Percentiles rank a stretch among this genome's conserved stretches.
Evolutionary conservation across 2,888 invertebrate genomes (phyloP).

Genomic region (Dicyrtoma fusca): DNA sequence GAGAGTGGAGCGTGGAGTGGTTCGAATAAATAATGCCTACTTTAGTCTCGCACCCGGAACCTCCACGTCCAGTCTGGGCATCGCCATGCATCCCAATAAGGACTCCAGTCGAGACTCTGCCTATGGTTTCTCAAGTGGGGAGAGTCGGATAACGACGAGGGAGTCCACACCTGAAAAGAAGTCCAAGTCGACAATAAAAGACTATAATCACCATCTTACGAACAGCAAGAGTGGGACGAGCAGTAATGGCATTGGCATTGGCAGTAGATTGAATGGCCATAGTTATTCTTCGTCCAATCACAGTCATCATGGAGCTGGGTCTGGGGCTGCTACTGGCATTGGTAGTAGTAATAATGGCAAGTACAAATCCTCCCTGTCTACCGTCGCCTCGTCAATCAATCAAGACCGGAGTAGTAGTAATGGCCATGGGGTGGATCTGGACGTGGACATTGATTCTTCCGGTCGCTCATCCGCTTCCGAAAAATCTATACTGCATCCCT

Average conservation of each 20-base stretch:
- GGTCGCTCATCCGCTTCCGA: slow-evolving; percentile 26
- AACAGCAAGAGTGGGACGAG: neutral
- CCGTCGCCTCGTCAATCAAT: slow-evolving; percentile 47
- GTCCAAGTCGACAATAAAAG: too few species aligned
- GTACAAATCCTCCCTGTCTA: slow-evolving; percentile 48
- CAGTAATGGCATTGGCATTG: neutral
- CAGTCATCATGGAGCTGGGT: too few species aligned
- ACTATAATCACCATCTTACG: neutral
- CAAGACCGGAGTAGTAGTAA: slow-evolving; percentile 33
- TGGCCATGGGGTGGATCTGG: too few species aligned
- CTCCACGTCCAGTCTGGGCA: slow-evolving; percentile 1
- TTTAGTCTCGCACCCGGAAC: slow-evolving; percentile 18
- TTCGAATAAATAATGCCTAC: slow-evolving; percentile 37
- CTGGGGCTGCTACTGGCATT: too few species aligned
- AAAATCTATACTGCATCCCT: slow-evolving; percentile 19
- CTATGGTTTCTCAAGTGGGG: slow-evolving; percentile 58
- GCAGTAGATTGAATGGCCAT: too few species aligned
- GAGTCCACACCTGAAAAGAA: slow-evolving; percentile 55
- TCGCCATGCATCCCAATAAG: slow-evolving; percentile 39
- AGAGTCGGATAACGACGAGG: slow-evolving; percentile 58
- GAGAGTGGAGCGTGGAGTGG: slow-evolving; percentile 27
- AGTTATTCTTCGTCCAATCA: too few species aligned
- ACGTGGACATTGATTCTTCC: slow-evolving; percentile 4
- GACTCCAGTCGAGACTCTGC: slow-evolving; percentile 58
- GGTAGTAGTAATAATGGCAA: slow-evolving; percentile 13